These are phyloP conservation scores for Nylanderia fulva DNA, from an alignment of 1,140 invertebrate genomes.

Conservation along the genomic window DNA sequence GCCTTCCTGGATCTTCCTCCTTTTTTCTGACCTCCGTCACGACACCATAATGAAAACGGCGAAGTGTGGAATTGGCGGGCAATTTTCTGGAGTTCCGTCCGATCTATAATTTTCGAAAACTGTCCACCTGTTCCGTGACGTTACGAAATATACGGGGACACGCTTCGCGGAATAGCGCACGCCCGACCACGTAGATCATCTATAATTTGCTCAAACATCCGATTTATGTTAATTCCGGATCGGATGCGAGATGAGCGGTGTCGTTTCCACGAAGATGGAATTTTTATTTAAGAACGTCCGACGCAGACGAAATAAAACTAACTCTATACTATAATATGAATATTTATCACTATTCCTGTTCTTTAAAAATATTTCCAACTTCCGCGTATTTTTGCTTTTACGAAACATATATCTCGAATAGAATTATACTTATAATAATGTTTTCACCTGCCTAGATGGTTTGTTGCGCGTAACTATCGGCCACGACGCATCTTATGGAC, in stretches of 20 bases:
- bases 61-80: conserved; percentile 60
- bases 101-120: conserved; percentile 59
- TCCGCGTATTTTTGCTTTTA: no score
- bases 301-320: not conserved
- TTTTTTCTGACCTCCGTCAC: conserved; percentile 55
- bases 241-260: not conserved
- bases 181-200: conserved; percentile 22
- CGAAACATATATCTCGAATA: not conserved
- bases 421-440: not conserved
- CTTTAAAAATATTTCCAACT: not conserved
- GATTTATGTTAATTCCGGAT: conserved; percentile 40
- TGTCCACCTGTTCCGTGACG: conserved; percentile 57
- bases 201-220: conserved; percentile 42
- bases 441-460: not conserved
- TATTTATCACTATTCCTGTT: not conserved
- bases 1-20: conserved; percentile 53
- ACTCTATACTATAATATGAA: no score
- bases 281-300: conserved; percentile 3
- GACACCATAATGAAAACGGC: conserved; percentile 60
- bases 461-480: not conserved
- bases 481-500: not conserved
- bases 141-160: conserved; percentile 48
- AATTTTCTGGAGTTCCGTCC: conserved; percentile 51
- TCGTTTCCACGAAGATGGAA: conserved; percentile 5
- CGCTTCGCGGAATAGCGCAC: conserved; percentile 50